These are phyloP conservation scores for Gerris buenoi DNA, from an alignment of 1,140 invertebrate species.

Conservation along the genomic window DNA sequence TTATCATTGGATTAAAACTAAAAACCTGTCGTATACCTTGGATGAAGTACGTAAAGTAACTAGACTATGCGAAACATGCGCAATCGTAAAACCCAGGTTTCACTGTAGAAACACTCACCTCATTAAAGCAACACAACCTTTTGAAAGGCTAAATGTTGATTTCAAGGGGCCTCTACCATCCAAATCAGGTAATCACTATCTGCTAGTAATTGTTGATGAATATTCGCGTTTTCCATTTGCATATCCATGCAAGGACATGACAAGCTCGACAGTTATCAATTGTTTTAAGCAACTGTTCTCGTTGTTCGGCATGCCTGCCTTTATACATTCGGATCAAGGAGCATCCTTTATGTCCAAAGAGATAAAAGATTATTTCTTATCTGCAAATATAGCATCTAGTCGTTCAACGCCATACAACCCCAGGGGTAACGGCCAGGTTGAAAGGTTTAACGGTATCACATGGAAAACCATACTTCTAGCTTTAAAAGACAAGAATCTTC, in stretches of 20 bases:
- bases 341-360: slow-evolving; percentile 19
- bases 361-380: slow-evolving; percentile 11
- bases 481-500: slow-evolving; percentile 7
- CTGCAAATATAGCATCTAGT: slow-evolving; percentile 14
- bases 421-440: too few species aligned
- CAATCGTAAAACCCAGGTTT: slow-evolving; percentile 18
- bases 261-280: slow-evolving; percentile 16
- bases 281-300: slow-evolving; percentile 17
- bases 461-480: slow-evolving; percentile 17
- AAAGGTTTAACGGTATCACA: slow-evolving; percentile 17
- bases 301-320: slow-evolving; percentile 19
- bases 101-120: slow-evolving; percentile 10
- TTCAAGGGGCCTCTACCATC: slow-evolving; percentile 24
- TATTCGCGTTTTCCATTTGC: slow-evolving; percentile 25
- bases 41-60: slow-evolving; percentile 18
- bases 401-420: slow-evolving; percentile 15
- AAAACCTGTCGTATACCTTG: slow-evolving; percentile 20
- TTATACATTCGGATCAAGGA: slow-evolving; percentile 21
- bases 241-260: slow-evolving; percentile 20
- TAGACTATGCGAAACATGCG: slow-evolving; percentile 14
- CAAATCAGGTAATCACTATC: slow-evolving; percentile 19
- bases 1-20: slow-evolving; percentile 18
- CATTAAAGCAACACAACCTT: slow-evolving; percentile 21
- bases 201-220: slow-evolving; percentile 23
- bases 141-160: slow-evolving; percentile 21